Percentiles rank a stretch among this genome's conserved stretches.
Evolutionary conservation across 2,888 invertebrate genomes (phyloP).

Genomic region (Hydrotaea cyrtoneurina): DNA sequence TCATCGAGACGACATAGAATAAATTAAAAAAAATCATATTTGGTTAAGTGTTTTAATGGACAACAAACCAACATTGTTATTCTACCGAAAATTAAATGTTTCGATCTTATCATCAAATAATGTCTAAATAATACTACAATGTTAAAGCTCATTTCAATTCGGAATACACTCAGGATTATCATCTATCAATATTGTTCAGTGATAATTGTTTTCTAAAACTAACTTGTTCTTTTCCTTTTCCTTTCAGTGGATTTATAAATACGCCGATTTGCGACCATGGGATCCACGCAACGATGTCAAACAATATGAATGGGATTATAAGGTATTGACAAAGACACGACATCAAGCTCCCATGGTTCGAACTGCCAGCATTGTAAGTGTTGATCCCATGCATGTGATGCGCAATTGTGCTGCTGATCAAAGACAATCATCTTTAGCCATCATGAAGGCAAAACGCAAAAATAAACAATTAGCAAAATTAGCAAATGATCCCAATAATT

Average conservation of each 20-base stretch:
- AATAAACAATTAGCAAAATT: slow-evolving; percentile 77
- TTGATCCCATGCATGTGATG: slow-evolving; percentile 82
- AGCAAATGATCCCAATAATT: slow-evolving; percentile 81
- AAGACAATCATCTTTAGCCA: slow-evolving; percentile 81
- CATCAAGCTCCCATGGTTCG: slow-evolving; percentile 89
- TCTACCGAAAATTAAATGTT: no score
- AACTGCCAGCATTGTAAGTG: slow-evolving; percentile 86
- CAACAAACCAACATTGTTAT: no score
- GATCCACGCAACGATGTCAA: slow-evolving; percentile 91
- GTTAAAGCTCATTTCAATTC: no score
- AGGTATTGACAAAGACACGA: slow-evolving; percentile 89
- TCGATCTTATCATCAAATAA: no score
- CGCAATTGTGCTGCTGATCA: slow-evolving; percentile 80
- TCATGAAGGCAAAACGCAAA: slow-evolving; percentile 73
- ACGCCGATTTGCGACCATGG: slow-evolving; percentile 93
- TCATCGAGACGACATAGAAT: no score
- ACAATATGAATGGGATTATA: slow-evolving; percentile 92
- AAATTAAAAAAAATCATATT: no score
- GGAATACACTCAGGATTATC: no score
- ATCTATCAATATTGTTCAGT: no score
- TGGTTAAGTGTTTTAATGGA: no score
- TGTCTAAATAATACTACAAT: no score
- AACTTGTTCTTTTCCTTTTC: slow-evolving; percentile 7
- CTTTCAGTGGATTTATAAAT: slow-evolving; percentile 87
- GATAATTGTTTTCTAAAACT: neutral